A percentile compares a stretch with the other conserved stretches of the same genome.
Conservation (phyloP, 2,113 vertebrate species). For the Salvator merianae region DNA sequence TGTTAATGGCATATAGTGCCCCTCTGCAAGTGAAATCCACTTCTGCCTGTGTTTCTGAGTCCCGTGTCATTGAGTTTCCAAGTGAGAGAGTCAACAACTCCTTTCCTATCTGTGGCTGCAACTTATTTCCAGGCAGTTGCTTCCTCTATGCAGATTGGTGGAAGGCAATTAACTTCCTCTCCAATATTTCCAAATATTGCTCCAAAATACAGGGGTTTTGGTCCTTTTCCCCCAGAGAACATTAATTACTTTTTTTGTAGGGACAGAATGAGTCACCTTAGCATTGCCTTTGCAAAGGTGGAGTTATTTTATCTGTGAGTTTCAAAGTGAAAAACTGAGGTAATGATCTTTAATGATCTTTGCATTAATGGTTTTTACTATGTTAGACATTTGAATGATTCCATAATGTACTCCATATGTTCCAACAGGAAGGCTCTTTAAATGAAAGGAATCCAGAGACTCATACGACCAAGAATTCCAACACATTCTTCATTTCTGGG, state of each 20-base stretch:
- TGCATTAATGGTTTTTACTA: neutral
- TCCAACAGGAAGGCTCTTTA: constrained; percentile 18
- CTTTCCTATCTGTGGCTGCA: neutral
- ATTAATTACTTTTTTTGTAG: constrained; percentile 19
- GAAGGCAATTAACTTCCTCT: constrained; percentile 16
- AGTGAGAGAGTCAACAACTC: neutral
- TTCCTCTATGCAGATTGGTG: neutral
- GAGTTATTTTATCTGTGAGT: neutral
- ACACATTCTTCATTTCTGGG: neutral
- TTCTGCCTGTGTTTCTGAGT: neutral
- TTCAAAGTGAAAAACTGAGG: neutral
- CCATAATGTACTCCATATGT: constrained; percentile 36
- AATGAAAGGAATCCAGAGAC: neutral
- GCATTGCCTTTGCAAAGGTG: neutral
- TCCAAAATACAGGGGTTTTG: neutral
- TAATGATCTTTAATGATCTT: neutral
- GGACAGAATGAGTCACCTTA: neutral
- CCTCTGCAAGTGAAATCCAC: neutral
- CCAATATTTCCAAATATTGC: neutral
- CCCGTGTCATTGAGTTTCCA: neutral
- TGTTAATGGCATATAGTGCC: neutral
- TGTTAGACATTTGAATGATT: neutral
- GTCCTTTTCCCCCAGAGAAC: neutral
- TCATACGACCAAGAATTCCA: neutral
- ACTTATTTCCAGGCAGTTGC: constrained; percentile 20